These are phyloP conservation scores for Schrankia costaestrigalis DNA, from an alignment of 2,888 invertebrate genomes.

Conservation along the genomic window DNA sequence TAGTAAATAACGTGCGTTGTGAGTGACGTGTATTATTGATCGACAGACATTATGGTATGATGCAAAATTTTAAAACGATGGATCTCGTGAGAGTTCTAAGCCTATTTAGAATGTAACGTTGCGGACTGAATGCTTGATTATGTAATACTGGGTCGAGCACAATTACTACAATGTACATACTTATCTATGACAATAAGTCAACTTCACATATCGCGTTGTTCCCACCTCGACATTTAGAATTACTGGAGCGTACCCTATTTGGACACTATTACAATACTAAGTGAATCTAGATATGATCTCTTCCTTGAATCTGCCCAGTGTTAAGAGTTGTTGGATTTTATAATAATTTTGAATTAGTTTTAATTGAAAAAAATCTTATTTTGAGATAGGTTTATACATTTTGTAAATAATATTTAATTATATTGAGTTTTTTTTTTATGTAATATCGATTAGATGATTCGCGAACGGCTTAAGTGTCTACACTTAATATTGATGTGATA, in stretches of 20 bases:
- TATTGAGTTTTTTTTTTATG: constrained; percentile 54
- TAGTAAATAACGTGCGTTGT: constrained; percentile 28
- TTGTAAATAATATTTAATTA: constrained; percentile 67
- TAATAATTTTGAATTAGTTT: constrained; percentile 60
- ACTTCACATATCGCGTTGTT: constrained; percentile 70
- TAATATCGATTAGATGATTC: constrained; percentile 46
- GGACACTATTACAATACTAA: constrained; percentile 47
- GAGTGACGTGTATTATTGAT: constrained; percentile 32
- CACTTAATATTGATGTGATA: constrained; percentile 68
- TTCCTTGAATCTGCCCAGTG: constrained; percentile 78
- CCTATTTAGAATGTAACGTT: constrained; percentile 43
- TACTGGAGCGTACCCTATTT: constrained; percentile 39
- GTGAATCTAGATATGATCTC: constrained; percentile 80
- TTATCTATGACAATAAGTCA: constrained; percentile 71
- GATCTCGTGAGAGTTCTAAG: constrained; percentile 58
- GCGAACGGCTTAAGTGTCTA: constrained; percentile 64
- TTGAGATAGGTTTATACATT: constrained; percentile 71
- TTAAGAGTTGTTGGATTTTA: constrained; percentile 69
- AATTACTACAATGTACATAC: constrained; percentile 60
- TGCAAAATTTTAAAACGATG: constrained; percentile 42
- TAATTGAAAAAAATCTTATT: constrained; percentile 57
- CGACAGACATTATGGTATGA: constrained; percentile 32
- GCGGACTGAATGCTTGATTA: constrained; percentile 41
- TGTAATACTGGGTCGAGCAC: constrained; percentile 74
- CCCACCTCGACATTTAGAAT: constrained; percentile 56